Evolutionary conservation across 2,113 vertebrate genomes (phyloP).

Genomic region (Cyanistes caeruleus): DNA sequence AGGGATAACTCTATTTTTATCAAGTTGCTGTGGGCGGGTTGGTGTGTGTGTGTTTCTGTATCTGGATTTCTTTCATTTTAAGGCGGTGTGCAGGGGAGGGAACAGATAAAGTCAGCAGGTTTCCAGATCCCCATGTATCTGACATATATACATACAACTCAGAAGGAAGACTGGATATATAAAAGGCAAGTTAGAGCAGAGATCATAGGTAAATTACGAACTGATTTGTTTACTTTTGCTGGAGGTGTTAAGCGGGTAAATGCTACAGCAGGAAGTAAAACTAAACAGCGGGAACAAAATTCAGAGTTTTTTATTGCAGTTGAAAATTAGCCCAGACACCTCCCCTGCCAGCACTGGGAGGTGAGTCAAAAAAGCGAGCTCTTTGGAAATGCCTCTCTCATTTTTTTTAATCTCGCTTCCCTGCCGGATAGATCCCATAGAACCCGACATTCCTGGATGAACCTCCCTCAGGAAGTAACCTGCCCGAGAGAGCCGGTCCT

Average conservation of each 20-base stretch:
- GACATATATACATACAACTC: not conserved
- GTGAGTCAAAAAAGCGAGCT: not conserved
- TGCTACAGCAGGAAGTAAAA: slow-evolving; percentile 63
- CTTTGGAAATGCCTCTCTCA: not conserved
- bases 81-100: not conserved
- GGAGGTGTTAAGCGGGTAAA: slow-evolving; percentile 43
- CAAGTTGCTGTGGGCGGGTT: not conserved
- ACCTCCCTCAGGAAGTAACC: slow-evolving; percentile 2
- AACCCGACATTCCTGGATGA: not conserved
- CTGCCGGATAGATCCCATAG: not conserved
- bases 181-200: slow-evolving; percentile 58
- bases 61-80: slow-evolving; percentile 25
- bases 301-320: slow-evolving; percentile 35
- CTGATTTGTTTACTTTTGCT: slow-evolving; percentile 67
- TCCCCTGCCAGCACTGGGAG: not conserved
- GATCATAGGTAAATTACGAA: slow-evolving; percentile 44
- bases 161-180: not conserved
- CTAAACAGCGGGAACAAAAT: slow-evolving; percentile 39
- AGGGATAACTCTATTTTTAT: slow-evolving; percentile 51
- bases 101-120: slow-evolving; percentile 16
- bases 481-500: slow-evolving; percentile 44
- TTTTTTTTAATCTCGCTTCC: not conserved
- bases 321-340: slow-evolving; percentile 34
- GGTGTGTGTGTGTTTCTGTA: not conserved
- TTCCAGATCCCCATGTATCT: not conserved